Conservation (phyloP, 2,113 vertebrate genomes). For the Chelonoidis abingdonii region DNA sequence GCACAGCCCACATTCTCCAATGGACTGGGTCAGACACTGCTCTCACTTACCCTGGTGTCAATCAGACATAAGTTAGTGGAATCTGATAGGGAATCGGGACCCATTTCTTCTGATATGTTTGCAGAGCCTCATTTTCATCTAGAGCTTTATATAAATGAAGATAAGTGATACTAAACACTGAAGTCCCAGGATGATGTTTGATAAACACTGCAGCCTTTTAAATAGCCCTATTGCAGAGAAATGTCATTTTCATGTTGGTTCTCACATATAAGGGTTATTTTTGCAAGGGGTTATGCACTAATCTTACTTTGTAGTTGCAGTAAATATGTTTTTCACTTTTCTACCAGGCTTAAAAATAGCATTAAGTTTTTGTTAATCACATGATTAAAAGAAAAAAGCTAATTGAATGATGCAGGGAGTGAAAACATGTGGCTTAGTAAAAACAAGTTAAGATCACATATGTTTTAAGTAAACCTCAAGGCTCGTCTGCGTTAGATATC, state of each 20-base stretch:
- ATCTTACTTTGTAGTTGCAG: neutral
- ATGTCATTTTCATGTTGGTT: neutral
- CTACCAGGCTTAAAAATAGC: slow-evolving; percentile 68
- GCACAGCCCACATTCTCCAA: neutral
- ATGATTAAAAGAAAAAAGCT: slow-evolving; percentile 37
- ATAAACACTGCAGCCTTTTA: neutral
- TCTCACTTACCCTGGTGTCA: neutral
- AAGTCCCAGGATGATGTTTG: neutral
- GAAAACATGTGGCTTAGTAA: slow-evolving; percentile 72
- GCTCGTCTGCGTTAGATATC: slow-evolving; percentile 71
- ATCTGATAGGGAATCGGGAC: neutral
- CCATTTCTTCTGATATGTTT: fast-evolving
- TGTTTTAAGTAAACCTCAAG: slow-evolving; percentile 72
- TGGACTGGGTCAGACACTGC: neutral
- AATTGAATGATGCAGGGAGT: slow-evolving; percentile 70
- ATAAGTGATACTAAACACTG: neutral
- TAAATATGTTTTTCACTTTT: slow-evolving; percentile 68
- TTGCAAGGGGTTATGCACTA: neutral
- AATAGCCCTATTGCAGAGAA: neutral
- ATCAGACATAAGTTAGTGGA: neutral
- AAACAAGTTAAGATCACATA: slow-evolving; percentile 72
- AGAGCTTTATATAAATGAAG: neutral
- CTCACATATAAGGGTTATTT: fast-evolving
- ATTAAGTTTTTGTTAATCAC: slow-evolving; percentile 62
- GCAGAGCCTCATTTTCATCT: neutral